Base-by-base conservation (phyloP, 2,888 invertebrate species). In the Baccha elongata region DNA sequence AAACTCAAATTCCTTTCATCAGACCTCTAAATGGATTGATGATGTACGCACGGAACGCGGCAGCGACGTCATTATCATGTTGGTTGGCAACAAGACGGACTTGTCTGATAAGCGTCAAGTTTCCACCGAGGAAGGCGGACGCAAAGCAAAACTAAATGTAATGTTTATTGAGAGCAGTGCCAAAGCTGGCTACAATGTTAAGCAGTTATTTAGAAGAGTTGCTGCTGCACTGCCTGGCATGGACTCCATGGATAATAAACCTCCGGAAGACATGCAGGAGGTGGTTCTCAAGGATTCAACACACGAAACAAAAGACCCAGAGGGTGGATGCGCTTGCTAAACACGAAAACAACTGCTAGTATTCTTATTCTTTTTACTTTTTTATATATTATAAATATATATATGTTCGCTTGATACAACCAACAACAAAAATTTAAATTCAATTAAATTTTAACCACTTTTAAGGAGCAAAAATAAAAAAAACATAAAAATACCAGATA, bases 101-200 rank as follows among this genome's bases (percentile, higher is more conserved):
- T 93, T 99, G 88, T 98, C 98, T 84, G 99, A 99, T 92, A 99
- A 99, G 92, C 93, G 99, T 91, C 98, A 96, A 93, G 99, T 99
- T 72, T 97, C 97, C 86, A 98, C 98, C 75, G 99, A 99, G 91
- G 99, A 99, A 90, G 99, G 99, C 0, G 99, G 99, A 91, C 93
- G 98, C 87, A 99, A 99, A 93, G 99, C 99, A 85, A 99, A 98
- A 92, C 93, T 99, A 87, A 99, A 99, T 93, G 99, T 99, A 83
- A 99, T 99, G 99, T 99, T 99, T 92, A 99, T 99, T 88, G 99
- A 99, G 93, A 99, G 99, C 86, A 99, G 98, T 92, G 99, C 99
- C 88, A 99, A 99, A 92, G 98, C 99, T 86, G 99, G 99, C 73
- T 99, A 99, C 91, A 99, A 99, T 93, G 99, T 99, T 84, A 99